Evolutionary conservation across 2,113 vertebrate genomes (phyloP).

Genomic region (Podilymbus podiceps): DNA sequence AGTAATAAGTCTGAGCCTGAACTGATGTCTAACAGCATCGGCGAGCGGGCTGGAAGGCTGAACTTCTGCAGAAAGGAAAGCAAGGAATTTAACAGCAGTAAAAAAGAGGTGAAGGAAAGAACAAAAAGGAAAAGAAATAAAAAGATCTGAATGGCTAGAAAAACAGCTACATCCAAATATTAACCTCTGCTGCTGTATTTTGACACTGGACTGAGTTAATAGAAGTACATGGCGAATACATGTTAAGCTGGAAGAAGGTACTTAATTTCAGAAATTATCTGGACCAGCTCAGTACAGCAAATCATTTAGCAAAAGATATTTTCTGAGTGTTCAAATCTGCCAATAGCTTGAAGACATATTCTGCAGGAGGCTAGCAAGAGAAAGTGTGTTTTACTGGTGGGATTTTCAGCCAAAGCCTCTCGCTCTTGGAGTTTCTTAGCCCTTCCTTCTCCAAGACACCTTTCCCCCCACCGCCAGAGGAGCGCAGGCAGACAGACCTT

Average conservation of each 20-base stretch:
- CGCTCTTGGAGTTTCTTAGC: not conserved
- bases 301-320: not conserved
- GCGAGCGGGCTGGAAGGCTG: conserved; percentile 19
- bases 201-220: not conserved
- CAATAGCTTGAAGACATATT: conserved; percentile 11
- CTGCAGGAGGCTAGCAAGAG: not conserved
- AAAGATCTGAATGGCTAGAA: conserved; percentile 37
- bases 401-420: conserved; percentile 6
- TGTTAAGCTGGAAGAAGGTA: not conserved
- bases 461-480: not conserved
- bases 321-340: not conserved
- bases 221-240: not conserved
- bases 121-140: conserved; percentile 50
- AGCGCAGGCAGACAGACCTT: not conserved
- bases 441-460: conserved; percentile 16
- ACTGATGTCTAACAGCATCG: conserved; percentile 36
- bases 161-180: not conserved
- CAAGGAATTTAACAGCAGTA: conserved; percentile 61
- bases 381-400: not conserved
- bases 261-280: not conserved
- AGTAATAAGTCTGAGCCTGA: conserved; percentile 59
- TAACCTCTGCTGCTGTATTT: not conserved
- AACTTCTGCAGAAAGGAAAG: conserved; percentile 52
- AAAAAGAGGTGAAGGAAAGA: conserved; percentile 53
- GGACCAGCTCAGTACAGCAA: not conserved